Evolutionary conservation across 2,888 invertebrate species (phyloP).

Genomic region (Conomelus anceps): DNA sequence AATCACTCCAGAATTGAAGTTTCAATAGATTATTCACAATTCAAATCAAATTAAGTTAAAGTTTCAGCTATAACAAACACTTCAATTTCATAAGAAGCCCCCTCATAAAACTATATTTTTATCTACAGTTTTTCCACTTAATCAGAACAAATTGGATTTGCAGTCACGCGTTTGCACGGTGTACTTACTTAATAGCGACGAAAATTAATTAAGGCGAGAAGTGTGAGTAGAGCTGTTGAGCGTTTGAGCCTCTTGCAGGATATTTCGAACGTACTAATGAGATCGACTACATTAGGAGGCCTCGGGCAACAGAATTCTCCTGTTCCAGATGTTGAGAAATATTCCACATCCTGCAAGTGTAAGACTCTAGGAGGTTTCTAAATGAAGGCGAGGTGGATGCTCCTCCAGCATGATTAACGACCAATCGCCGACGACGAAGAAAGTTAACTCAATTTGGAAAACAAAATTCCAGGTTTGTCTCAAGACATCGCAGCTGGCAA

Average conservation of each 20-base stretch:
- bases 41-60: not conserved
- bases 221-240: too few relatives aligned
- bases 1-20: too few relatives aligned
- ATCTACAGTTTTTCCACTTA: not conserved
- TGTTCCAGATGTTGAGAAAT: too few relatives aligned
- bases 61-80: not conserved
- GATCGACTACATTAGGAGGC: not conserved
- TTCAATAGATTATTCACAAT: too few relatives aligned
- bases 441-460: not conserved
- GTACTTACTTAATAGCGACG: not conserved
- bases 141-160: not conserved
- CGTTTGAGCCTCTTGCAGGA: too few relatives aligned
- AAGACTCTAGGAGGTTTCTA: not conserved
- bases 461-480: not conserved
- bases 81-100: not conserved
- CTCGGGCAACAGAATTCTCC: not conserved
- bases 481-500: not conserved
- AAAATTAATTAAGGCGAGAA: not conserved
- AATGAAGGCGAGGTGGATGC: not conserved
- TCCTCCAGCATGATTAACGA: not conserved
- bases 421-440: not conserved
- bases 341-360: not conserved
- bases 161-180: not conserved
- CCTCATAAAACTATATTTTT: not conserved
- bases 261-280: not conserved